Evolutionary conservation across 2,113 vertebrate species (phyloP), one percentile per base, ranked within the genome.

Genomic region (Cichladusa arquata): DNA sequence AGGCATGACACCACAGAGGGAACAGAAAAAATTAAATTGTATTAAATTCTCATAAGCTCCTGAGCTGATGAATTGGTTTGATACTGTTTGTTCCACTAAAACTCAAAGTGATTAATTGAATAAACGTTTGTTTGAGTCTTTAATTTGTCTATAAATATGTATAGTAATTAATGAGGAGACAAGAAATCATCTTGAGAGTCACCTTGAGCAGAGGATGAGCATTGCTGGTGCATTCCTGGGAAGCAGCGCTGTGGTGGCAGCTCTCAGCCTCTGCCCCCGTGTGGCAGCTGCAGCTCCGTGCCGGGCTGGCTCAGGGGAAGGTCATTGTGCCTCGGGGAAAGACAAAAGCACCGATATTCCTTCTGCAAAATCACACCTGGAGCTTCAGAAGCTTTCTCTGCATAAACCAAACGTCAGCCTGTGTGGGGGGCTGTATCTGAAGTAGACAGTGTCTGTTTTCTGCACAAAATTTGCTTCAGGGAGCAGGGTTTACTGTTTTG

Each of bases 241-340:
- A 71, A 28, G 26, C 81, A 42, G 86, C n/a, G 25, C 24, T 42
- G 72, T 17, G 26, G 24, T 47, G 67, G 6, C 4, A 23, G 45
- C 28, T 26, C 73, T 90, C 24, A 86, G 54, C 15, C 95, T 83
- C 90, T 94, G 97, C 97, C 96, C 51, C 96, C 97, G 45, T 66
- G 97, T 33, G 95, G 96, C 76, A 45, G 81, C 69, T 84, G 16
- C 34, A 5, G 48, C 36, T 74, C 81, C 66, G 40, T 86, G 88
- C 92, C 62, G 2, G 76, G 34, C 53, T n/a, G 72, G 66, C 23
- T 26, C 69, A 0, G 12, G 90, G 66, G 61, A 78, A 90, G 78
- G 86, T 40, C 78, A 5, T 4, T 47, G 66, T 60, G 77, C 93
- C 84, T 69, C 9, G 12, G 83, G 86, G 47, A 65, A 66, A 78